These are phyloP conservation scores for Microcebus lehilahytsara DNA, from an alignment of 2,113 vertebrate genomes.

Conservation along the genomic window DNA sequence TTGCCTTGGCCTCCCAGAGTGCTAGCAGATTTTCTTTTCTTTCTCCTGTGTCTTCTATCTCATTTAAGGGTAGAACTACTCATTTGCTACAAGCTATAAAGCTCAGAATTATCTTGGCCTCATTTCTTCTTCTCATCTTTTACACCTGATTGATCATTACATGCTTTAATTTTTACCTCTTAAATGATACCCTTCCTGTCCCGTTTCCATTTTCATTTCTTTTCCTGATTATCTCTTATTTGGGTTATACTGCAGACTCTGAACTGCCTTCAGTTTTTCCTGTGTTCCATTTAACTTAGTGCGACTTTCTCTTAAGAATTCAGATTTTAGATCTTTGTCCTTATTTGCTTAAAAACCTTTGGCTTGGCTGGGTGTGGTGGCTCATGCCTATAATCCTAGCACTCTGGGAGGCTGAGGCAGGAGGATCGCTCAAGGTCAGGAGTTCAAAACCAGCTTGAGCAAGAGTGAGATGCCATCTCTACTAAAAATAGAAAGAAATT, in stretches of 20 bases:
- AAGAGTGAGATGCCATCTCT: no score
- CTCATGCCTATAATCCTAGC: not conserved
- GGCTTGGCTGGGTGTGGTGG: no score
- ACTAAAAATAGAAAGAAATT: no score
- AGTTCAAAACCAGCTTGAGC: no score
- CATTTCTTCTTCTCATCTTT: not conserved
- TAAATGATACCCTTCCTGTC: not conserved
- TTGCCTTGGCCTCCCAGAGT: no score
- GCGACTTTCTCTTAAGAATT: not conserved
- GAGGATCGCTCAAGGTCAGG: no score
- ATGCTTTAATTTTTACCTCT: constrained; percentile 8
- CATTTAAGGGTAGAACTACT: not conserved
- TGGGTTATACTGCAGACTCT: not conserved
- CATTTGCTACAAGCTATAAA: not conserved
- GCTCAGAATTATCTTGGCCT: not conserved
- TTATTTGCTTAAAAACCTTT: no score
- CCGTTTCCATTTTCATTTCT: not conserved
- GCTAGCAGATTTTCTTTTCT: not conserved
- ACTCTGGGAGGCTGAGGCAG: no score
- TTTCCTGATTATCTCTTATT: not conserved
- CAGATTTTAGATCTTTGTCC: not conserved
- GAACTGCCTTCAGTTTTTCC: not conserved
- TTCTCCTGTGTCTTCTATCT: not conserved
- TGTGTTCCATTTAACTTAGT: not conserved
- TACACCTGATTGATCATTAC: not conserved